Evolutionary conservation across 2,113 vertebrate genomes (phyloP).

Genomic region (Aleadryas rufinucha): DNA sequence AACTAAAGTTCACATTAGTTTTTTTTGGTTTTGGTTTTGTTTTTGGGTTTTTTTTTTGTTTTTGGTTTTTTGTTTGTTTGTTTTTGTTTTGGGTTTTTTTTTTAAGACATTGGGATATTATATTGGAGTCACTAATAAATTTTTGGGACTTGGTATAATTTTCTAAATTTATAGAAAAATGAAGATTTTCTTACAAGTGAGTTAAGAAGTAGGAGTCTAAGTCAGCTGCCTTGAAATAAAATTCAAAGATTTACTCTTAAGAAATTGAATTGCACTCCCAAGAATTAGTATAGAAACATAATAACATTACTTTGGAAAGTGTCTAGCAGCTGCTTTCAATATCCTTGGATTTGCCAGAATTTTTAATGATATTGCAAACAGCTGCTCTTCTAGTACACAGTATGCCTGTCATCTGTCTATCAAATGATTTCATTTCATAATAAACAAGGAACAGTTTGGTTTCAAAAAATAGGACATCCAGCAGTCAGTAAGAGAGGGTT

Average conservation of each 20-base stretch:
- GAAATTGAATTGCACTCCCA: not conserved
- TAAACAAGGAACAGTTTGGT: not conserved
- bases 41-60: not conserved
- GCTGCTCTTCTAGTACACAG: constrained; percentile 10
- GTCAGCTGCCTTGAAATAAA: not conserved
- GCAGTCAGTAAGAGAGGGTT: not conserved
- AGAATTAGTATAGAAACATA: not conserved
- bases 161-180: not conserved
- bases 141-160: not conserved
- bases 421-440: not conserved
- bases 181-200: not conserved
- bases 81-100: not conserved
- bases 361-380: constrained; percentile 2
- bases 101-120: not conserved
- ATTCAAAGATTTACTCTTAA: not conserved
- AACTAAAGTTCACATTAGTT: not conserved
- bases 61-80: not conserved
- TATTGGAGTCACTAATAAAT: not conserved
- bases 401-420: constrained; percentile 10
- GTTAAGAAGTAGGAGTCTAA: not conserved
- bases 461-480: not conserved
- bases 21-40: not conserved
- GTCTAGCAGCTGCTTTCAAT: constrained; percentile 9
- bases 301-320: not conserved
- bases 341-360: not conserved